Conservation (phyloP, 2,888 invertebrate genomes). For the Eumerus sabulonum region DNA sequence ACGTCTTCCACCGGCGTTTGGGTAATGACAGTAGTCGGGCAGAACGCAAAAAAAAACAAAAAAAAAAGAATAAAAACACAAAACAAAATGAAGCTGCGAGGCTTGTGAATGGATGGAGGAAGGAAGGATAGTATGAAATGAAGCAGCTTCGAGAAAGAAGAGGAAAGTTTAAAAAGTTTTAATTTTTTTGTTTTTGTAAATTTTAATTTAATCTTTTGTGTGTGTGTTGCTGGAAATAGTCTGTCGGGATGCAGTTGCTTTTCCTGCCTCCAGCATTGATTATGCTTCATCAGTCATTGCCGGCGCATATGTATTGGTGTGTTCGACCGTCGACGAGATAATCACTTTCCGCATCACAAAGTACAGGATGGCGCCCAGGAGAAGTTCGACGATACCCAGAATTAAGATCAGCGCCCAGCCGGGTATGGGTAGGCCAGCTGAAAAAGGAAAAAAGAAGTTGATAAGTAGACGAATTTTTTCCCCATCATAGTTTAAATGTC, state of each 20-base stretch:
- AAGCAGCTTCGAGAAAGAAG: slow-evolving; percentile 28
- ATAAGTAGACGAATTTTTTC: too few relatives aligned
- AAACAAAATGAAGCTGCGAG: not conserved
- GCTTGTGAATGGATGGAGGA: slow-evolving; percentile 1
- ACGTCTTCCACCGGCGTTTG: too few relatives aligned
- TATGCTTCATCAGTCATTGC: slow-evolving; percentile 75
- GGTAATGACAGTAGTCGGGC: too few relatives aligned
- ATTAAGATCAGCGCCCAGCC: slow-evolving; percentile 88
- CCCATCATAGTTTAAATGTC: too few relatives aligned
- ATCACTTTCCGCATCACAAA: slow-evolving; percentile 85
- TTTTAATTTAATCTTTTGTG: slow-evolving; percentile 45
- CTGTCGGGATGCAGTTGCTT: too few relatives aligned
- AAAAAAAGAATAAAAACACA: too few relatives aligned
- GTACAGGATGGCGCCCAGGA: slow-evolving; percentile 85
- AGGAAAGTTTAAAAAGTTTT: slow-evolving; percentile 24
- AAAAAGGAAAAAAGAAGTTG: slow-evolving; percentile 36
- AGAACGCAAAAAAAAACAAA: too few relatives aligned
- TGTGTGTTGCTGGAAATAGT: not conserved
- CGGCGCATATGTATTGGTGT: slow-evolving; percentile 76
- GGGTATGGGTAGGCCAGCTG: slow-evolving; percentile 86
- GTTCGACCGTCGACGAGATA: slow-evolving; percentile 78
- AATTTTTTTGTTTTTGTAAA: slow-evolving; percentile 32
- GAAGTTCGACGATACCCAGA: slow-evolving; percentile 84
- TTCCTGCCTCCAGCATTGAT: slow-evolving; percentile 12
- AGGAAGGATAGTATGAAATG: slow-evolving; percentile 18